These are phyloP conservation scores for Aplysina aerophoba DNA, from an alignment of 37 sponge, comb jelly and placozoan genomes.

Conservation along the genomic window DNA sequence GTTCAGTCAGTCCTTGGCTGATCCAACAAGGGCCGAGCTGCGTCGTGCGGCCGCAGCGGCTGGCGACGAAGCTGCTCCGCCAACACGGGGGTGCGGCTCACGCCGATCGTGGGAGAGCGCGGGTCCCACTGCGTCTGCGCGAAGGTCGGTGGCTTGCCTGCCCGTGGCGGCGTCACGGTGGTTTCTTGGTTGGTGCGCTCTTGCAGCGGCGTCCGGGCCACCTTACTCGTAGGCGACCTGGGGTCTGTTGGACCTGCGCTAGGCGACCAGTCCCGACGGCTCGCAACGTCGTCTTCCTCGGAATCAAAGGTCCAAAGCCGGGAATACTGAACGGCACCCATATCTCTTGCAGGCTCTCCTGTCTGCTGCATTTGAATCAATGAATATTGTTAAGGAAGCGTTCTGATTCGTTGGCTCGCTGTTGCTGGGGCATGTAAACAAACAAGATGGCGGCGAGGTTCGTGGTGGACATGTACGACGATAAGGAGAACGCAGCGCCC, in stretches of 20 bases:
- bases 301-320: not conserved
- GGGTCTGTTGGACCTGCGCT: conserved; percentile 35
- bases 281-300: not conserved
- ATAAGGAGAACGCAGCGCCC: not conserved
- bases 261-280: not conserved
- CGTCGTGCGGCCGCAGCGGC: no score
- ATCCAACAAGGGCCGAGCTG: no score
- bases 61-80: no score
- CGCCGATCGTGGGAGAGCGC: conserved; percentile 49
- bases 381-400: conserved; percentile 3
- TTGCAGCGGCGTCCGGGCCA: conserved; percentile 57
- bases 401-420: not conserved
- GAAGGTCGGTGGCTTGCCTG: not conserved
- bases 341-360: not conserved
- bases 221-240: conserved; percentile 54
- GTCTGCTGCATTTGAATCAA: conserved; percentile 7
- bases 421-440: not conserved
- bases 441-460: conserved; percentile 29
- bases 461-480: not conserved
- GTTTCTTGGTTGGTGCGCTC: not conserved
- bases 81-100: conserved; percentile 54
- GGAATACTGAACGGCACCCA: conserved; percentile 13
- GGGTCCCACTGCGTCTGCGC: conserved; percentile 45
- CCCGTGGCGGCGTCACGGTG: not conserved
- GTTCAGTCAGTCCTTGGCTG: no score